Conservation (phyloP, 1,140 invertebrate species). For the Euura lappo region DNA sequence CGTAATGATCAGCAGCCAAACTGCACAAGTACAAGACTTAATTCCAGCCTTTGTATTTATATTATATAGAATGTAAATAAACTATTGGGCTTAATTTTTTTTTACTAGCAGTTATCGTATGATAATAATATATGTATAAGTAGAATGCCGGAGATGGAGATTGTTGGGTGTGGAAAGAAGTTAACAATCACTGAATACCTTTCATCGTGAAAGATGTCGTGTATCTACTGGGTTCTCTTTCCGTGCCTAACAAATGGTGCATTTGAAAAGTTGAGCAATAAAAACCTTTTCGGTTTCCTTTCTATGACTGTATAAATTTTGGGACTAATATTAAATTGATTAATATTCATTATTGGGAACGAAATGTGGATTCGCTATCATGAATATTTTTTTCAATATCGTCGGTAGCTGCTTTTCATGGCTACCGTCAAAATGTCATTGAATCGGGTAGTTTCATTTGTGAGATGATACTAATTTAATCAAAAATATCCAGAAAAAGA, state of each 20-base stretch:
- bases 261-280: constrained; percentile 10
- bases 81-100: neutral
- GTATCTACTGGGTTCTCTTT: neutral
- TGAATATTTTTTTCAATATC: too few relatives aligned
- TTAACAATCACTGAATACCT: neutral
- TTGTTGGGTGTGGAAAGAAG: neutral
- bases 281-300: neutral
- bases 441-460: too few relatives aligned
- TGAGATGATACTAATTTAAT: too few relatives aligned
- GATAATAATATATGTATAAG: neutral
- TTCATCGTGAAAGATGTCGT: too few relatives aligned
- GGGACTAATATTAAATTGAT: neutral
- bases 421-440: too few relatives aligned
- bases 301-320: too few relatives aligned
- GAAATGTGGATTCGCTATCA: too few relatives aligned
- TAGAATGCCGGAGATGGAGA: too few relatives aligned
- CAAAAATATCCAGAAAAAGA: too few relatives aligned
- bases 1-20: neutral
- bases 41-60: neutral
- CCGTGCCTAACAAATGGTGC: neutral
- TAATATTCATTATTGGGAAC: neutral
- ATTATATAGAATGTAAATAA: neutral
- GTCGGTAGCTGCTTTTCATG: too few relatives aligned
- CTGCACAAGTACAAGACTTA: neutral
- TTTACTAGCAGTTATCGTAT: neutral